phyloP scores from a whole-genome alignment of 2,797 vertebrate genomes.

The Taeniopygia guttata region DNA sequence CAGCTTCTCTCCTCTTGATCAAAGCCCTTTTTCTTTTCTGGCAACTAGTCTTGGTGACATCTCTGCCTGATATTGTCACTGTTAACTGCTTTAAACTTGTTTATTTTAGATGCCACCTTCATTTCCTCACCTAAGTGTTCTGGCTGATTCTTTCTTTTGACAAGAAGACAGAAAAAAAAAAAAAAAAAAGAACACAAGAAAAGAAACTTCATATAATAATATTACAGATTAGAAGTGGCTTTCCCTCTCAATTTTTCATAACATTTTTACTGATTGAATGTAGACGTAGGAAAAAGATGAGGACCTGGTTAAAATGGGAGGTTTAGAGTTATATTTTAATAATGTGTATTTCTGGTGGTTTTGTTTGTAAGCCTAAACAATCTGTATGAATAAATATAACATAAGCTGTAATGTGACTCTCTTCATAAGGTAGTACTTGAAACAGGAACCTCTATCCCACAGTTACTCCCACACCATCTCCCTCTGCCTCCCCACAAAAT shows the following conservation, averaged over 20 bases:
- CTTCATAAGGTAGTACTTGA: neutral
- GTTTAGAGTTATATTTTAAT: neutral
- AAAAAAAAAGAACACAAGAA: neutral
- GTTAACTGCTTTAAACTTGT: neutral
- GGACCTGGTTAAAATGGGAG: fast-evolving
- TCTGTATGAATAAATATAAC: neutral
- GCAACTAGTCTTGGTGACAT: neutral
- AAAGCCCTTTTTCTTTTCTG: neutral
- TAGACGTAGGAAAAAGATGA: neutral
- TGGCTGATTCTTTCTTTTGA: neutral
- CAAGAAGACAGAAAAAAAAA: neutral
- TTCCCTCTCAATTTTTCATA: neutral
- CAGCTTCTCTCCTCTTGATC: neutral
- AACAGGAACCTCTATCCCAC: neutral
- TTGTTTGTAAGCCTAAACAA: neutral
- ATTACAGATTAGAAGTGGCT: neutral
- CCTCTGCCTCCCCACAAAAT: neutral
- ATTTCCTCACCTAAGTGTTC: neutral
- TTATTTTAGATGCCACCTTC: neutral
- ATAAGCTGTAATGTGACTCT: neutral
- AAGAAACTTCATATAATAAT: neutral
- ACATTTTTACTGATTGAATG: neutral
- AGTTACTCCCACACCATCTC: neutral
- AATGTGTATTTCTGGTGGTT: neutral
- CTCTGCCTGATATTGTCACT: neutral